Base-by-base conservation (phyloP, 2,113 vertebrate species). In the Apodemus sylvaticus region DNA sequence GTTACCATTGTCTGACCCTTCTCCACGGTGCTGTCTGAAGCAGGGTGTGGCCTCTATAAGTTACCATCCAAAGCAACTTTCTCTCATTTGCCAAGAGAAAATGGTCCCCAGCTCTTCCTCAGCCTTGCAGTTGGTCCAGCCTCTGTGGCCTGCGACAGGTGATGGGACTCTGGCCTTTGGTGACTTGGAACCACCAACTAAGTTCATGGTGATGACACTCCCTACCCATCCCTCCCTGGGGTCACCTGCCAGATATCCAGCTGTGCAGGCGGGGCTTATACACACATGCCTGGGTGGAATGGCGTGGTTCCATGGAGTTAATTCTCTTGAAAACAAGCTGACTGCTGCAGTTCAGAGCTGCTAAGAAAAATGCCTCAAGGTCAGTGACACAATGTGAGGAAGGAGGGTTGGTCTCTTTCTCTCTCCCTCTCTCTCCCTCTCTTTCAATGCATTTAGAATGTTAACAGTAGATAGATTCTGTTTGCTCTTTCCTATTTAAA, bases 351-450 rank as follows among this genome's bases (percentile, higher is more conserved):
- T 68, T 86, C 29, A 86, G 62, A 66, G n/a, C 62, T 68, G 83
- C 45, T 86, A 86, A 86, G 83, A 86, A 66, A 86, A 68, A 51
- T 36, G 19, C 42, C 45, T 20, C 83, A 86, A 86, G 83, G 83
- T 36, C 83, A 86, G 39, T 13, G 42, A 51, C 58, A 87, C 64
- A 87, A 87, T 87, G 64, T 87, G 85, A 87, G 85, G 64, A 87
- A 53, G 45, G 34, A 26, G 45, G 51, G 24, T 11, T 73, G n/a
- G n/a, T 86, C 20, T 34, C 5, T 76, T 77, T 31, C 51, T 83
- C n/a, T n/a, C n/a, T n/a, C n/a, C n/a, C n/a, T n/a, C n/a, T n/a
- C n/a, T n/a, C n/a, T n/a, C n/a, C n/a, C n/a, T n/a, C n/a, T n/a
- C n/a, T n/a, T n/a, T n/a, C n/a, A 36, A 70, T 53, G 13, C 64